phyloP scores from a whole-genome alignment of 2,888 invertebrate species.

The Callimorpha dominula region DNA sequence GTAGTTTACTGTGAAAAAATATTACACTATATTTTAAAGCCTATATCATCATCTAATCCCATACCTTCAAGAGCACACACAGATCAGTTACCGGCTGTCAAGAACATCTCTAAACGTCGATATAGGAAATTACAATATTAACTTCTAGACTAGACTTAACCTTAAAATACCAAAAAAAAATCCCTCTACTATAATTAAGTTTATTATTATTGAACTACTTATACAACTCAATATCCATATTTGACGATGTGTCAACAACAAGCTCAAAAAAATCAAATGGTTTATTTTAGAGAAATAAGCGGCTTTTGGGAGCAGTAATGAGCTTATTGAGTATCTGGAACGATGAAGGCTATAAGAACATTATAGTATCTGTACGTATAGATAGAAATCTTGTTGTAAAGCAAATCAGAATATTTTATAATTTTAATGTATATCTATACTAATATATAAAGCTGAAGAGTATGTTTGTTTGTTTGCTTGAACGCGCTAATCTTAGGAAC shows the following conservation, averaged over 20 bases:
- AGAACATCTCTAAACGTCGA: neutral
- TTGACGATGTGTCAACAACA: neutral
- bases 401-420: neutral
- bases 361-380: neutral
- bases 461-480: too few relatives aligned
- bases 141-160: neutral
- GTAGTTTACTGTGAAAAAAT: too few relatives aligned
- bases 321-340: constrained; percentile 17
- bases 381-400: constrained; percentile 7
- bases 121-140: neutral
- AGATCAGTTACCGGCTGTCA: neutral
- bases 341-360: neutral
- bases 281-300: constrained; percentile 17
- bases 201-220: neutral
- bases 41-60: neutral
- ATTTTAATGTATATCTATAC: neutral
- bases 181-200: neutral
- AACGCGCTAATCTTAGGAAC: too few relatives aligned
- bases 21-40: neutral
- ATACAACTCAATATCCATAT: neutral
- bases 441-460: too few relatives aligned
- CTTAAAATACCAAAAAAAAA: neutral
- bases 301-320: constrained; percentile 16
- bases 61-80: neutral
- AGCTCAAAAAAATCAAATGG: constrained; percentile 14